Percentiles rank a stretch among this genome's conserved stretches.
Evolutionary conservation across 2,797 vertebrate species (phyloP).

Genomic region (Lepilemur ruficaudatus): DNA sequence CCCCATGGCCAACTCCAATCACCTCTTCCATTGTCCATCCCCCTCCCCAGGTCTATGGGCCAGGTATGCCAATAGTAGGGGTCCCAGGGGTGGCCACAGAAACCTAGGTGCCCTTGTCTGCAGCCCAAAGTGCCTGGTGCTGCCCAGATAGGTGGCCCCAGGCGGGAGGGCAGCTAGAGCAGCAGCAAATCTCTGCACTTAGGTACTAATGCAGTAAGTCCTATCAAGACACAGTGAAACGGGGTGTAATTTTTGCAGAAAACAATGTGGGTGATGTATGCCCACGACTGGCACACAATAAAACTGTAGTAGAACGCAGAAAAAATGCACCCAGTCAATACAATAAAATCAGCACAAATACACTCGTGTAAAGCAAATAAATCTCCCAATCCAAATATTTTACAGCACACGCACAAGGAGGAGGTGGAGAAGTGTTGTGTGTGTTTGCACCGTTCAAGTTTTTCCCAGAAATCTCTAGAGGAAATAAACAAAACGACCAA

Average conservation of each 20-base stretch:
- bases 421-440: slow-evolving; percentile 39
- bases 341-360: slow-evolving; percentile 86
- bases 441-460: slow-evolving; percentile 38
- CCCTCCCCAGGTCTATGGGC: neutral
- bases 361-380: slow-evolving; percentile 83
- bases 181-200: slow-evolving; percentile 82
- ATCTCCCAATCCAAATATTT: slow-evolving; percentile 84
- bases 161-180: neutral
- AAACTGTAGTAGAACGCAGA: slow-evolving; percentile 84
- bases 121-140: neutral
- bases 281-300: slow-evolving; percentile 84
- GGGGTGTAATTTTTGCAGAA: slow-evolving; percentile 85
- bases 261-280: slow-evolving; percentile 87
- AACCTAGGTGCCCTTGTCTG: neutral
- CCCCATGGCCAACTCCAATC: neutral
- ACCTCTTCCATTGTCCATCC: neutral
- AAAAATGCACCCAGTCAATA: slow-evolving; percentile 85
- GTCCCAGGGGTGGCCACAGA: neutral
- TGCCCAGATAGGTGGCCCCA: neutral
- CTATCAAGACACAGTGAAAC: slow-evolving; percentile 84
- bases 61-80: neutral
- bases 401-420: slow-evolving; percentile 59
- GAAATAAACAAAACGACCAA: slow-evolving; percentile 68
- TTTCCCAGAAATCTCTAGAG: slow-evolving; percentile 77
- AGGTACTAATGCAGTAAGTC: slow-evolving; percentile 82